Evolutionary conservation across 2,113 vertebrate genomes (phyloP).

Genomic region (Syngnathoides biaculeatus): DNA sequence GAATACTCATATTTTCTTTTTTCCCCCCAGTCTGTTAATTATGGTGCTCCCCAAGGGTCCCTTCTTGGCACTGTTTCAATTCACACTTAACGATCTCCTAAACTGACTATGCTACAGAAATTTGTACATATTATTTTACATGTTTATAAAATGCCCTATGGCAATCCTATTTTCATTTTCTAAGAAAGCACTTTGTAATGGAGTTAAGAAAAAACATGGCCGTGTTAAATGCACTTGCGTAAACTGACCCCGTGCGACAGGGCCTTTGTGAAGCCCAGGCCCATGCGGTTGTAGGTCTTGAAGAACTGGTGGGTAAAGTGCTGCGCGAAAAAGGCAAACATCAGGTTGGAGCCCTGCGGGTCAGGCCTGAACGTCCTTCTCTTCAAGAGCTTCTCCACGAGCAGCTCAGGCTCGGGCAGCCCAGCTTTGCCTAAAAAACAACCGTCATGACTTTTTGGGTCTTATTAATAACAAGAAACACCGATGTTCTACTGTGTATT

Average conservation of each 20-base stretch:
- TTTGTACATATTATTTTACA: too few species aligned
- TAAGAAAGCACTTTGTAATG: background rate
- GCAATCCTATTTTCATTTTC: background rate
- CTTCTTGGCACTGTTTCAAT: background rate
- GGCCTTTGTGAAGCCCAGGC: constrained; percentile 87
- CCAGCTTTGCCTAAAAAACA: constrained; percentile 72
- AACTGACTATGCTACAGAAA: too few species aligned
- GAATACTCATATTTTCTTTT: background rate
- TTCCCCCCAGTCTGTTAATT: background rate
- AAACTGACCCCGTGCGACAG: constrained; percentile 86
- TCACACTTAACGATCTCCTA: background rate
- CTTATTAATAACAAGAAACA: background rate
- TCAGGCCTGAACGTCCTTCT: constrained; percentile 82
- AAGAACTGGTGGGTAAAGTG: constrained; percentile 99
- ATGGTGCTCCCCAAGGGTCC: background rate
- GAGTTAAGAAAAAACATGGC: background rate
- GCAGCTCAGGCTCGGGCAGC: constrained; percentile 79
- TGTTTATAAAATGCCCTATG: background rate
- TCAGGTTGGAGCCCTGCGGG: constrained; percentile 85
- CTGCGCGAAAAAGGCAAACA: constrained; percentile 98
- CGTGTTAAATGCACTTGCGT: background rate
- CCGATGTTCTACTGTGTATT: background rate
- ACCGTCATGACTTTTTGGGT: background rate
- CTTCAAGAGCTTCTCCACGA: constrained; percentile 80
- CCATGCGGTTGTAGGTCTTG: constrained; percentile 90